Evolutionary conservation across 1,140 invertebrate species (phyloP), one percentile per base, ranked within the genome.

Genomic region (Tetragonula clypearis): DNA sequence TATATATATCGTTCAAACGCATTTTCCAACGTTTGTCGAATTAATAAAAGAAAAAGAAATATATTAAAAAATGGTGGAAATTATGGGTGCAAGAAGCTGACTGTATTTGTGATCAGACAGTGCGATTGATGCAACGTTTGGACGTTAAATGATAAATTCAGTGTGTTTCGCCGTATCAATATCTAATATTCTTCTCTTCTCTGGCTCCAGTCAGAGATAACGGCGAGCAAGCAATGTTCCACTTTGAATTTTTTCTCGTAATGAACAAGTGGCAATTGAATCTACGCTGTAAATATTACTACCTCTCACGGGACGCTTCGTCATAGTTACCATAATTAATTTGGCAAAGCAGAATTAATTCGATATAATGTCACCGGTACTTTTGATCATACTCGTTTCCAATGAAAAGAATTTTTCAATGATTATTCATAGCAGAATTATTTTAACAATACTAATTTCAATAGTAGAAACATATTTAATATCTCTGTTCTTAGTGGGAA

Each of bases 201-300:
- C 55, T 53, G 62, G 26, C 66, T 68, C 68, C 75, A 84, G 86
- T 69, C 77, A 75, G 35, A 73, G 84, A 89, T 89, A 88, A 84
- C 56, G 2, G 12, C 19, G 49, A 30, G 55, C 49, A 80, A 77
- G 62, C 49, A 86, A 86, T 80, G 84, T 79, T 68, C 75, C 17
- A 86, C 72, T 89, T 88, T 1, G 35, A 12, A 65, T 72, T 88
- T 87, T 72, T 89, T 87, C 86, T 86, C 23, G 76, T 68, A 62
- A 26, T 26, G 14, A 56, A 79, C 73, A 82, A 88, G 49, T 81
- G 26, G 23, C 53, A 84, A 84, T 84, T 56, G 35, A 79, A 55
- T 72, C 9, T 30, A 41, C 56, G 26, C 2, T 49, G 19, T 23
- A 55, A 30, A 30, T 53, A 23, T 30, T 26, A 21, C 19, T 65